Evolutionary conservation across 2,888 invertebrate genomes (phyloP).

Genomic region (Melikaiella ostensackeni): DNA sequence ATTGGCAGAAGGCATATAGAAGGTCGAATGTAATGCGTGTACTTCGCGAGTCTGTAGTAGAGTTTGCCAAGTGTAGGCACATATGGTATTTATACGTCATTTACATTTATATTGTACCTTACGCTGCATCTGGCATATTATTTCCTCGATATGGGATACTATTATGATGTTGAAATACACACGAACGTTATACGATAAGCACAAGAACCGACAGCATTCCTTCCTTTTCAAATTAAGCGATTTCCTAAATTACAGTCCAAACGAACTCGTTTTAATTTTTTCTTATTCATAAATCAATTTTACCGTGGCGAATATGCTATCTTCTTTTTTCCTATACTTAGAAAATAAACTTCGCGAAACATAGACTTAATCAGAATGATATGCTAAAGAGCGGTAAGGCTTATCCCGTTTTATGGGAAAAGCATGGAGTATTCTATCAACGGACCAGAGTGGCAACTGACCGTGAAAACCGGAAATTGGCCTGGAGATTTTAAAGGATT

Average conservation of each 20-base stretch:
- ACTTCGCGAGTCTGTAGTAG: slow-evolving; percentile 7
- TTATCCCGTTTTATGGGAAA: too few species aligned
- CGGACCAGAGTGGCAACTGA: too few species aligned
- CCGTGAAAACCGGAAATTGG: too few species aligned
- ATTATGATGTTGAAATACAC: background rate
- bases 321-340: too few species aligned
- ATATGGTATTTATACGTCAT: slow-evolving; percentile 16
- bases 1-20: slow-evolving; percentile 13
- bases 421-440: too few species aligned
- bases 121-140: background rate
- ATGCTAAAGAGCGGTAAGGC: too few species aligned
- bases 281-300: slow-evolving; percentile 20
- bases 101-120: slow-evolving; percentile 30
- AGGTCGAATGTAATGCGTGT: slow-evolving; percentile 31
- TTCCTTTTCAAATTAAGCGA: slow-evolving; percentile 31
- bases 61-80: slow-evolving; percentile 17
- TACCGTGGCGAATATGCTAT: background rate
- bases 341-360: too few species aligned
- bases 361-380: too few species aligned
- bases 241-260: slow-evolving; percentile 22
- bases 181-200: background rate
- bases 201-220: background rate
- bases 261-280: slow-evolving; percentile 15
- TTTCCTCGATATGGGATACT: slow-evolving; percentile 12
- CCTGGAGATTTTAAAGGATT: too few species aligned